Conservation (phyloP, 2,888 invertebrate species). For the Polymixis lichenea region DNA sequence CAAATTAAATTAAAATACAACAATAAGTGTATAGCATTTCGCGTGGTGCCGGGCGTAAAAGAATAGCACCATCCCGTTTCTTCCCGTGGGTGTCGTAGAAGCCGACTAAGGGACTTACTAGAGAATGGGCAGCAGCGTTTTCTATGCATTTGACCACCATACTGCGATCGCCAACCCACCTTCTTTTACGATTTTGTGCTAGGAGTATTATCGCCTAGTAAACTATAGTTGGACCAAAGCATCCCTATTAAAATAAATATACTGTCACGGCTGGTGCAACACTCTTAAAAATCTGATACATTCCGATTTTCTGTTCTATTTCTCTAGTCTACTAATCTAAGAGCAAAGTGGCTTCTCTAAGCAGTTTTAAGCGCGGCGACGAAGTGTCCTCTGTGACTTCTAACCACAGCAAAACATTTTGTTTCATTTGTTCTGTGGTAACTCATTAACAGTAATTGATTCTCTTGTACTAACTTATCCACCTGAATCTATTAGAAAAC, state of each 20-base stretch:
- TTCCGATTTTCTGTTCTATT: too few species aligned
- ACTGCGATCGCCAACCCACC: too few species aligned
- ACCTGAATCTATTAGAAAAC: slow-evolving; percentile 17
- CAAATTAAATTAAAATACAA: background rate
- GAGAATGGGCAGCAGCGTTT: too few species aligned
- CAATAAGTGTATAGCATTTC: background rate
- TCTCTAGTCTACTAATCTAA: background rate
- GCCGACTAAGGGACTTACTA: too few species aligned
- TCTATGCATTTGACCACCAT: too few species aligned
- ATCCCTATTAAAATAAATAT: too few species aligned
- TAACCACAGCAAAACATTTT: background rate
- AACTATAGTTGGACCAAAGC: too few species aligned
- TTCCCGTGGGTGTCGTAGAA: too few species aligned
- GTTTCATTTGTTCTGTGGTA: background rate
- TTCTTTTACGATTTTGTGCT: too few species aligned
- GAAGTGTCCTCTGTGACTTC: background rate
- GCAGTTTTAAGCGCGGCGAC: background rate
- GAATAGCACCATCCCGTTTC: too few species aligned
- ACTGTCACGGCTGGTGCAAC: background rate
- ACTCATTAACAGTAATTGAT: background rate
- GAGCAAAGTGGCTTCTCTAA: background rate
- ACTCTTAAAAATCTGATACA: too few species aligned
- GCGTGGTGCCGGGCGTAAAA: too few species aligned
- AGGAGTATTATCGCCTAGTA: background rate
- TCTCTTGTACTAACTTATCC: background rate